Conservation (phyloP, 2,113 vertebrate genomes). For the Acanthochromis polyacanthus region DNA sequence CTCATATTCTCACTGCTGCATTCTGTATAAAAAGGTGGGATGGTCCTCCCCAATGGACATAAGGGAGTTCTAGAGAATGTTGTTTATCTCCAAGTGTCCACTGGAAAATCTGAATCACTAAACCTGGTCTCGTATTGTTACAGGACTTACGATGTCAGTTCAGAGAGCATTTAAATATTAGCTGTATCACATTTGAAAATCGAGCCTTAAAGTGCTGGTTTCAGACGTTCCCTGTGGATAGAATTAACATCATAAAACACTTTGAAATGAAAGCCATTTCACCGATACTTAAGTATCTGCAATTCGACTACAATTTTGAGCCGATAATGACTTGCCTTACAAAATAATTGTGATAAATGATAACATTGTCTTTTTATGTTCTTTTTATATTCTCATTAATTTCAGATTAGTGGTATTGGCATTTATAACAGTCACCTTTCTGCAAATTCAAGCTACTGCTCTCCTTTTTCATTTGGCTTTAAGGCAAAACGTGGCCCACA, state of each 20-base stretch:
- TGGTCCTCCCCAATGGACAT: neutral
- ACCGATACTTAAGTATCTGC: too few species aligned
- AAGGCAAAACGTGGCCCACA: too few species aligned
- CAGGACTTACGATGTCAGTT: neutral
- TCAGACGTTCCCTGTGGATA: neutral
- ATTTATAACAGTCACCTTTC: too few species aligned
- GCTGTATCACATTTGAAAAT: neutral
- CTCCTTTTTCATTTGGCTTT: too few species aligned
- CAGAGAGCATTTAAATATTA: neutral
- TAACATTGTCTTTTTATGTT: too few species aligned
- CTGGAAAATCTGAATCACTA: neutral
- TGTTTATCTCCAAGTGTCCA: neutral
- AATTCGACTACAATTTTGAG: too few species aligned
- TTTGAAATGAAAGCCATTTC: neutral
- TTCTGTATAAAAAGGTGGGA: neutral
- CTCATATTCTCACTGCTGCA: neutral
- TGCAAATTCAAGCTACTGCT: too few species aligned
- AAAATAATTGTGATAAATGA: too few species aligned
- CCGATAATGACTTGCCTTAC: too few species aligned
- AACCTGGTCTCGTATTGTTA: neutral
- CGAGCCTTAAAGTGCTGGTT: neutral
- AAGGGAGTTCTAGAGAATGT: neutral
- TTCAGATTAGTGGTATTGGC: too few species aligned
- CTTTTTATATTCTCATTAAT: too few species aligned
- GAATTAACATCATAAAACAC: neutral